Conservation (phyloP, 2,888 invertebrate species). For the Odontothrips loti region DNA sequence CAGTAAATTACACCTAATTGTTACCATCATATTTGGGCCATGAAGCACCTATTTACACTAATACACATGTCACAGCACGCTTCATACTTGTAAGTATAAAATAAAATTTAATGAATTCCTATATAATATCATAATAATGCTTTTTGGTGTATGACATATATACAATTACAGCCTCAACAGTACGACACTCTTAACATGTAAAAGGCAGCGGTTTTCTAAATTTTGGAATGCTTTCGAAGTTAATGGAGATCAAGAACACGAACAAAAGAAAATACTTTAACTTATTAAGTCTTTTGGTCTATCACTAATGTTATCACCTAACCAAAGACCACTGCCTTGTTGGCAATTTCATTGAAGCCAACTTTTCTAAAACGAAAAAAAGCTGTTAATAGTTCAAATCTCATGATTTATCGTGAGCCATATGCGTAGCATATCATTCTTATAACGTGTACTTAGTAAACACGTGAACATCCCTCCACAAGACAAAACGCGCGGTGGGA, state of each 20-base stretch:
- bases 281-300: conserved; percentile 25
- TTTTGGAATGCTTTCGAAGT: conserved; percentile 23
- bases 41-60: conserved; percentile 14
- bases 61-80: conserved; percentile 24
- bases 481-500: not conserved
- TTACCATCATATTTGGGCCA: not conserved
- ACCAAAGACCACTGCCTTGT: conserved; percentile 24
- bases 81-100: conserved; percentile 17
- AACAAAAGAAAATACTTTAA: not conserved
- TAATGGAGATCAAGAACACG: not conserved
- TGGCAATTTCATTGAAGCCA: conserved; percentile 10
- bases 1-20: not conserved
- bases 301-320: conserved; percentile 25
- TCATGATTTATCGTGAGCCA: not conserved
- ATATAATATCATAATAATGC: conserved; percentile 23
- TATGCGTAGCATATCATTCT: conserved; percentile 20
- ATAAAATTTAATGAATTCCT: conserved; percentile 9
- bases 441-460: not conserved
- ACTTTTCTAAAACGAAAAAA: not conserved
- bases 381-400: not conserved
- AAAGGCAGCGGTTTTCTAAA: conserved; percentile 21
- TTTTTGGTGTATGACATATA: conserved; percentile 14
- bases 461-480: not conserved
- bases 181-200: conserved; percentile 12
- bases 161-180: conserved; percentile 24